These are phyloP conservation scores for Chromis chromis DNA, from an alignment of 2,797 vertebrate species.

Conservation along the genomic window DNA sequence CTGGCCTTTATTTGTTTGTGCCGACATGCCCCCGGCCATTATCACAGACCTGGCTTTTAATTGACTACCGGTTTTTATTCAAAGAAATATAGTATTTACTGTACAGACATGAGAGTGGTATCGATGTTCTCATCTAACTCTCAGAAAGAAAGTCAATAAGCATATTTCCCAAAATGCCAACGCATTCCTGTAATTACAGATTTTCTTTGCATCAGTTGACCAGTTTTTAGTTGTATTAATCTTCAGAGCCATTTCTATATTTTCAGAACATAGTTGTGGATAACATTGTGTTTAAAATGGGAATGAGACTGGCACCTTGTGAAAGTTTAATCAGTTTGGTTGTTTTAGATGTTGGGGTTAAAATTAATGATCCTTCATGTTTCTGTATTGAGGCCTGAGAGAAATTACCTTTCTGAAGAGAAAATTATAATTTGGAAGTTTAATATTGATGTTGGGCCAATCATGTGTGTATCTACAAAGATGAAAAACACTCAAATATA, in stretches of 20 bases:
- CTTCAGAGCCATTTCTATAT: neutral
- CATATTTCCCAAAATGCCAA: neutral
- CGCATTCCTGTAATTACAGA: neutral
- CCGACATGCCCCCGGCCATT: no score
- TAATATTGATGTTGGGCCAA: neutral
- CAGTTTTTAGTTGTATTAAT: neutral
- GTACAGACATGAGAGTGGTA: neutral
- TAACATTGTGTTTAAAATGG: neutral
- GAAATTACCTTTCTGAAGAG: neutral
- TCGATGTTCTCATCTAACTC: no score
- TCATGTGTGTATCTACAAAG: neutral
- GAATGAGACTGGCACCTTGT: neutral
- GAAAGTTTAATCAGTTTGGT: neutral
- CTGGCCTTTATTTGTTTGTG: no score
- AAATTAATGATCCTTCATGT: no score
- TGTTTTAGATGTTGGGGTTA: neutral
- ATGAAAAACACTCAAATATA: slow-evolving; percentile 1
- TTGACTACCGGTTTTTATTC: no score
- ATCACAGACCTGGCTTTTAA: no score
- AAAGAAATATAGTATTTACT: slow-evolving; percentile 1
- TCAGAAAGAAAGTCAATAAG: no score
- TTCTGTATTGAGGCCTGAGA: neutral
- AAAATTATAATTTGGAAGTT: neutral
- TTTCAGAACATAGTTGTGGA: no score
- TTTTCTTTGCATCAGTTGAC: neutral